Base-by-base conservation (phyloP, 2,113 vertebrate genomes). In the Leptobrachium ailaonicum region DNA sequence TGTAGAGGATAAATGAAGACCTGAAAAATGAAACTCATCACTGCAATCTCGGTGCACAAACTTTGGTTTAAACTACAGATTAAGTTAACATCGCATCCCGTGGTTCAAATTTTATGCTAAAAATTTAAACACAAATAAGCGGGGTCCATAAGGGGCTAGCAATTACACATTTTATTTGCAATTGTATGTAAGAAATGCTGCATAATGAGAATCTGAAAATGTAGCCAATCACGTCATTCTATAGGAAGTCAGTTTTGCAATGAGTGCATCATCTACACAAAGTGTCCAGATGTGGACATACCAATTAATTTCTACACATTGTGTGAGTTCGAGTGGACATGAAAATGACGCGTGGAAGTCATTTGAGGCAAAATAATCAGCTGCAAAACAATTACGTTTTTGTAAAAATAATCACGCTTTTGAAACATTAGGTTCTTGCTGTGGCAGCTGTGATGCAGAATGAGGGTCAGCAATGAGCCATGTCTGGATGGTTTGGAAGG, bases 311-410 rank as follows among this genome's bases (percentile, higher is more conserved):
- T 45, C 3, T 50, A 32, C 68, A 20, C 62, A 64, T 64, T 32
- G 5, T 50, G 45, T 71, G 44, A n/a, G 32, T 71, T n/a, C n/a
- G 9, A 14, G 50, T 14, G 8, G 68, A n/a, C 68, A 71, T n/a
- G 5, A 45, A 71, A 50, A 47, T 4, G 40, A 64, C 40, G 62
- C 32, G 62, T 20, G 2, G 2, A 71, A 44, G 12, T 43, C 68
- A 45, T 50, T 50, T n/a, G 50, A n/a, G 50, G 68, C 45, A 45
- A 64, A 8, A 71, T 20, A 50, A 47, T 50, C 68, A 71, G 68
- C 68, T 71, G 68, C 45, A n/a, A 40, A 9, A 50, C 68, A 70
- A 70, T 70, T 50, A 47, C 3, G 12, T n/a, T 2, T 50, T 2
- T 50, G 5, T 45, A n/a, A 70, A 45, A 70, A 14, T 53, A 71